Evolutionary conservation across 1,140 invertebrate species (phyloP), one percentile per base, ranked within the genome.

Genomic region (Scylla paramamosain): DNA sequence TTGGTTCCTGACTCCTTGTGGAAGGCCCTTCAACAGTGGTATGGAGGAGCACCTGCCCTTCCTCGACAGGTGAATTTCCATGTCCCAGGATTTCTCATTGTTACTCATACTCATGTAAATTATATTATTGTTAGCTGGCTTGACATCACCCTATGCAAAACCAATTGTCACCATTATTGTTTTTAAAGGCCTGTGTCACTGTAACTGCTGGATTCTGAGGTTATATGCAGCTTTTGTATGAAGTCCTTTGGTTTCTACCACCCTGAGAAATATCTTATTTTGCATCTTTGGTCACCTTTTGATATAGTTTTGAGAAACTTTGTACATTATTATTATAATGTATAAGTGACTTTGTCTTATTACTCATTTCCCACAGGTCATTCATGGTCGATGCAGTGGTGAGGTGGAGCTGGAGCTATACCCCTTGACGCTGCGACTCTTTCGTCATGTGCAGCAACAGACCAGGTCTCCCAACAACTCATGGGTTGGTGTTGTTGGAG

Each of bases 11-110:
- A 98, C 96, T 97, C 98, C 39, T 97, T 99, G 94, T 99, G 98
- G 98, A 98, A 98, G 96, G 98, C 98, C 25, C 97, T 99, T 83
- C 98, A 98, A 93, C 97, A 98, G 87, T 99, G 98, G 98, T 99
- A 99, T 97, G 98, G 98, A 48, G 98, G 98, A 82, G 97, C 98
- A n/a, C 97, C 98, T 94, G 98, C 98, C 7, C 97, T 99, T 94
- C 98, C 98, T 6, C 97, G 98, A 96, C 98, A 98, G 97, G 98
- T 98, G 96, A 97, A 96, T 59, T 32, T n/a, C 20, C 45, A 29
- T 12, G 10, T 59, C 52, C 52, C 1, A 59, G 20, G 1, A 59
- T 39, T 39, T 39, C 6, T 39, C 1, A n/a, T 93, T 96, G 96
- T 93, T 67, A 82, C 31, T 82, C 10, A 12, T 59, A 14, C 16